Evolutionary conservation across 2,797 vertebrate species (phyloP), one percentile per base, ranked within the genome.

Genomic region (Tarsius wallacei): DNA sequence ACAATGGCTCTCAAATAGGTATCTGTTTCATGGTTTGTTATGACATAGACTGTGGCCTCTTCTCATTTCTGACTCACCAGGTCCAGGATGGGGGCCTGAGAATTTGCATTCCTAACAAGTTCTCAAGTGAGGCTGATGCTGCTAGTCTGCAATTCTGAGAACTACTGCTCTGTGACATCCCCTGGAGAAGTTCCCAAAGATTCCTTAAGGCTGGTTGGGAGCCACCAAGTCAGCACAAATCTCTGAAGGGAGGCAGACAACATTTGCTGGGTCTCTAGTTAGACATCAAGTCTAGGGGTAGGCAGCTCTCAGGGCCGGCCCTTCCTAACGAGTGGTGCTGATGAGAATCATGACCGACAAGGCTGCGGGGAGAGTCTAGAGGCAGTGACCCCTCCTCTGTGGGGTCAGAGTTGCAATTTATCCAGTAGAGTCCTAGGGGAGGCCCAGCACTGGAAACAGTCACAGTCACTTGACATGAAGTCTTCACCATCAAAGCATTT

Each of bases 301-400:
- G 42, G 57, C 8, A 57, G 59, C 51, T 24, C 24, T 76, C 26
- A 26, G 85, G 42, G 51, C 9, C 17, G 42, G n/a, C 26, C 17
- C 33, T n/a, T 28, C 21, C 66, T 59, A 31, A 36, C 28, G 59
- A 76, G 4, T 5, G 8, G 6, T 12, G 13, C 74, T 28, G 51
- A 16, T 0, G 21, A 64, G 17, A 36, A 36, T 4, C 24, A 10
- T 1, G 16, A 42, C 14, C 26, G 24, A 9, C 0, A 0, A 33
- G 36, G 8, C 24, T 64, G 57, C 68, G 19, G 49, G 51, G 28
- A 24, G 15, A 21, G 7, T 42, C 42, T 17, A 11, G 49, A 91
- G 80, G 2, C 16, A 49, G 15, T 1, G 3, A 13, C 3, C 36
- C 22, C 26, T 84, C 26, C 36, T n/a, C 31, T 28, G 13, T 22